Evolutionary conservation across 2,797 vertebrate species (phyloP).

Genomic region (Acridotheres tristis): DNA sequence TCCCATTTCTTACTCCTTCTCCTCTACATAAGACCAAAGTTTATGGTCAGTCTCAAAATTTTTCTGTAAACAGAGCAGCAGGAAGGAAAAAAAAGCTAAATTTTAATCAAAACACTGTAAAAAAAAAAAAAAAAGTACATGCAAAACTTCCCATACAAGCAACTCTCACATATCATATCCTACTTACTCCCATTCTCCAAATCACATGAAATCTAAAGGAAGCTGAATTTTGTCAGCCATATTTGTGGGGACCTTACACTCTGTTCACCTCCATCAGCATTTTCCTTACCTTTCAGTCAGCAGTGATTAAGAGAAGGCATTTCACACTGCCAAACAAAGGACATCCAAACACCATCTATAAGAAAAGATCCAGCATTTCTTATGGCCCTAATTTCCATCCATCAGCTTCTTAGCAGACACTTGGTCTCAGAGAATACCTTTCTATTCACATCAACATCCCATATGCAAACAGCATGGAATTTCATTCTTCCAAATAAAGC

Average conservation of each 20-base stretch:
- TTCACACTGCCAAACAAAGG: background rate
- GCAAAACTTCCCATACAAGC: background rate
- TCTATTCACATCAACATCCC: background rate
- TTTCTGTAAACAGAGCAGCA: background rate
- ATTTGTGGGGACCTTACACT: background rate
- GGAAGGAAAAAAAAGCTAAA: background rate
- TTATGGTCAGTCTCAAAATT: background rate
- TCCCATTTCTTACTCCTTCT: background rate
- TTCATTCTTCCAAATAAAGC: background rate
- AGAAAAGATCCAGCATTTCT: background rate
- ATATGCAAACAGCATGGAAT: background rate
- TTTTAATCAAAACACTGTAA: background rate
- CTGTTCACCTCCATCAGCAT: background rate
- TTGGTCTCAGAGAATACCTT: background rate
- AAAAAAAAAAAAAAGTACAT: background rate
- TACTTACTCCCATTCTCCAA: background rate
- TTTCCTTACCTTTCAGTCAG: background rate
- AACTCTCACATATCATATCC: background rate
- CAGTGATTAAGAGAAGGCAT: background rate
- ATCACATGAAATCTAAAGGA: background rate
- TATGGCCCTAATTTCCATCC: background rate
- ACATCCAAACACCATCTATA: background rate
- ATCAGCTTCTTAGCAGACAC: background rate
- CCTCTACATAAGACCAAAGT: background rate
- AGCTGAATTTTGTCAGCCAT: background rate